phyloP scores from a whole-genome alignment of 1,140 invertebrate species.

The Drosophila bifasciata region DNA sequence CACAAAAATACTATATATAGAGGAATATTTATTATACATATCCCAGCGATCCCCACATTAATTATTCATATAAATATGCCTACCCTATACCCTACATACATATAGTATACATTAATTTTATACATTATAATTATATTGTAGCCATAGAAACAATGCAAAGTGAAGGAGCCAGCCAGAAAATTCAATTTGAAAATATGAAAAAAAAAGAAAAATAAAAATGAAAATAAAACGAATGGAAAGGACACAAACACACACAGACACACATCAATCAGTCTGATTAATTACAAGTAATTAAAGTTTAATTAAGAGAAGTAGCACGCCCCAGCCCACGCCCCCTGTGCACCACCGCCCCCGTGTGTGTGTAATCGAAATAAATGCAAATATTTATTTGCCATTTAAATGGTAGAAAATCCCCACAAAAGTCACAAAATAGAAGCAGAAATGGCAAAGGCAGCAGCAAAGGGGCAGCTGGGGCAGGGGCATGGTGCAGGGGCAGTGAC shows the following conservation, averaged over 20 bases:
- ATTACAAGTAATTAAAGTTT: slow-evolving; percentile 80
- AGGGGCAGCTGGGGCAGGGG: neutral
- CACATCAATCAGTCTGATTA: slow-evolving; percentile 74
- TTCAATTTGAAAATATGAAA: too few relatives aligned
- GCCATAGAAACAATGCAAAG: too few relatives aligned
- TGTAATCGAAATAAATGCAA: slow-evolving; percentile 56
- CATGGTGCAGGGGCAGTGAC: too few relatives aligned
- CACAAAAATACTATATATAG: too few relatives aligned
- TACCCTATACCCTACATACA: neutral
- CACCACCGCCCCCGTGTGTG: too few relatives aligned
- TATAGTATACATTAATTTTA: too few relatives aligned
- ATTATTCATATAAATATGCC: slow-evolving; percentile 7
- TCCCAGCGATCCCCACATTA: too few relatives aligned
- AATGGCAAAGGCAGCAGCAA: neutral
- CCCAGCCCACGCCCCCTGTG: slow-evolving; percentile 29
- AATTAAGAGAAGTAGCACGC: slow-evolving; percentile 48
- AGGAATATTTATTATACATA: too few relatives aligned
- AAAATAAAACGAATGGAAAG: neutral
- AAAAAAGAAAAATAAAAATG: neutral
- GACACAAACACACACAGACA: too few relatives aligned
- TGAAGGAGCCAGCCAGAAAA: too few relatives aligned
- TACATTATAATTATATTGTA: too few relatives aligned
- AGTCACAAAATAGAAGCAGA: slow-evolving; percentile 30
- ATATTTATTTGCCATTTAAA: slow-evolving; percentile 73
- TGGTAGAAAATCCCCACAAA: slow-evolving; percentile 45